Evolutionary conservation across 2,113 vertebrate species (phyloP).

Genomic region (Pterocles orientalis): DNA sequence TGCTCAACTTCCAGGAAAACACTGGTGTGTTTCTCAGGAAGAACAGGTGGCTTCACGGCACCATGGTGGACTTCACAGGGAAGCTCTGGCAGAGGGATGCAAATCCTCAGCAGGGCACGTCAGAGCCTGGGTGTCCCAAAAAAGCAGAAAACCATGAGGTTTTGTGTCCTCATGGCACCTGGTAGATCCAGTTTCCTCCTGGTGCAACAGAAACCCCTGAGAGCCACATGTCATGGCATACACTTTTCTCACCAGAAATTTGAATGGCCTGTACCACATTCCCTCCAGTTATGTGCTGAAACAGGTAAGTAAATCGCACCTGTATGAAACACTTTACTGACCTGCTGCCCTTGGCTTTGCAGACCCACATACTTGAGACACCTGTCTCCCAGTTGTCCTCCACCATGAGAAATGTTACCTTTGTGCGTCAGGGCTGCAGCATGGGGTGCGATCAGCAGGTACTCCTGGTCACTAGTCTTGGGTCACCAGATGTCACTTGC

Average conservation of each 20-base stretch:
- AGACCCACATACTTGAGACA: not conserved
- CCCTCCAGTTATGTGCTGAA: not conserved
- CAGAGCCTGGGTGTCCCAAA: not conserved
- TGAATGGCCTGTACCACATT: not conserved
- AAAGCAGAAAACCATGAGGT: not conserved
- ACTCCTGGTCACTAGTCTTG: not conserved
- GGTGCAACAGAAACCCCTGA: accelerated
- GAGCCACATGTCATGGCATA: not conserved
- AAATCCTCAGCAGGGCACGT: not conserved
- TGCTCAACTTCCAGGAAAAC: not conserved
- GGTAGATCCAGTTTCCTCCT: not conserved
- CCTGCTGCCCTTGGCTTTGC: not conserved
- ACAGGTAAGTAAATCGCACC: not conserved
- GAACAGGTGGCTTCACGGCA: not conserved
- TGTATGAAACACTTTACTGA: not conserved
- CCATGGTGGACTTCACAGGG: not conserved
- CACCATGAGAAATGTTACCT: not conserved
- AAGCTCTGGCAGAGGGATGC: not conserved
- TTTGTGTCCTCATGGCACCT: not conserved
- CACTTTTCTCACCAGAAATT: not conserved
- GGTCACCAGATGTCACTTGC: constrained; percentile 11
- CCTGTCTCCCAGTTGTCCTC: not conserved
- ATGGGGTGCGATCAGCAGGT: not conserved
- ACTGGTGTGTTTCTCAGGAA: accelerated
- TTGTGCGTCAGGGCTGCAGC: not conserved